Percentiles rank a stretch among this genome's conserved stretches.
Conservation (phyloP, 2,797 vertebrate genomes). For the Peromyscus aztecus region DNA sequence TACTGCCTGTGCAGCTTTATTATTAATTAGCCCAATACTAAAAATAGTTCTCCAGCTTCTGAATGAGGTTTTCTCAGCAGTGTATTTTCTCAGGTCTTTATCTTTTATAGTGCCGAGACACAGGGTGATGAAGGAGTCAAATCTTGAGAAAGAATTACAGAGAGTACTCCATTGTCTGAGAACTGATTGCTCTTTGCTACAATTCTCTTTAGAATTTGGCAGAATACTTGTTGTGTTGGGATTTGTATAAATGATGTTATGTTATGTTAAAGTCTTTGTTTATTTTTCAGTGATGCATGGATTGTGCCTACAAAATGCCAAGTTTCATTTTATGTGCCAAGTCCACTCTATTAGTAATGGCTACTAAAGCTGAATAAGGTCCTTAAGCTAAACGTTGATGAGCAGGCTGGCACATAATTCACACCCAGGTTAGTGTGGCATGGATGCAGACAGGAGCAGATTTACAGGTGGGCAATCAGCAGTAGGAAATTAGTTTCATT, state of each 20-base stretch:
- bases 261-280: background rate
- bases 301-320: background rate
- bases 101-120: conserved; percentile 43
- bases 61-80: conserved; percentile 61
- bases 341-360: background rate
- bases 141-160: background rate
- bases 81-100: conserved; percentile 70
- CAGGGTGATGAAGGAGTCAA: conserved; percentile 1
- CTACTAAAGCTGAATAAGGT: background rate
- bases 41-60: conserved; percentile 65
- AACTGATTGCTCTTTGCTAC: background rate
- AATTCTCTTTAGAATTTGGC: background rate
- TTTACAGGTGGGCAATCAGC: background rate
- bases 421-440: background rate
- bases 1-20: conserved; percentile 36
- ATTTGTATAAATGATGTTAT: background rate
- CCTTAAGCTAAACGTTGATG: background rate
- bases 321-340: background rate
- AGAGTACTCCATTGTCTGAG: conserved; percentile 26
- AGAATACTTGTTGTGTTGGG: background rate
- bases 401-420: background rate
- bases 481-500: background rate
- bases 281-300: background rate
- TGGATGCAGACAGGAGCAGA: background rate
- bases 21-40: conserved; percentile 57